A percentile compares a stretch with the other conserved stretches of the same genome.
phyloP scores from a whole-genome alignment of 2,888 invertebrate species.

The Augiades crinisus region DNA sequence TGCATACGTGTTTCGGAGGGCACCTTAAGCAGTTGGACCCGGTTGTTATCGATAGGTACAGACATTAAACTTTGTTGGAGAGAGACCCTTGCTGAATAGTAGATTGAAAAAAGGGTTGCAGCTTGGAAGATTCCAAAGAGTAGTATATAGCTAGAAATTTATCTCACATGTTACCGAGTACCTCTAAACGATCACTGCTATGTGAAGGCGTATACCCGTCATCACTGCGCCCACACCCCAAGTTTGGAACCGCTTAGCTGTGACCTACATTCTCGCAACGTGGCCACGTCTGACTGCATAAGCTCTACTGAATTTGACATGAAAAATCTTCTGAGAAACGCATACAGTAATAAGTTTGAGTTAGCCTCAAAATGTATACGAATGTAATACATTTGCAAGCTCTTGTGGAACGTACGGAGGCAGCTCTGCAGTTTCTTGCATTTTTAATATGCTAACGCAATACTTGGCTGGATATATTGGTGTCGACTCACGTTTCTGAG shows the following conservation, averaged over 20 bases:
- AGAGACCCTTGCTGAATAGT: no score
- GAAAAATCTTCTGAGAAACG: constrained; percentile 24
- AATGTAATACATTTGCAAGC: not conserved
- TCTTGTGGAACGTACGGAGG: not conserved
- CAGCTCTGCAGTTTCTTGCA: not conserved
- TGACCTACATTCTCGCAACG: constrained; percentile 22
- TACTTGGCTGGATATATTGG: constrained; percentile 1
- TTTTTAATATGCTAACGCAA: constrained; percentile 15
- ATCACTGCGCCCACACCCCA: not conserved
- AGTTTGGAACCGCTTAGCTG: constrained; percentile 15
- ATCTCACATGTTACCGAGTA: no score
- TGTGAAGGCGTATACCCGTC: no score
- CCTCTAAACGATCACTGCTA: no score
- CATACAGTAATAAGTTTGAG: constrained; percentile 23
- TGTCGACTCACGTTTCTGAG: not conserved
- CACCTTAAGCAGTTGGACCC: no score
- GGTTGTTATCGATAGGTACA: no score
- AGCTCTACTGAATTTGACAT: constrained; percentile 22
- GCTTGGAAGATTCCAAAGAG: no score
- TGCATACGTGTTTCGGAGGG: no score
- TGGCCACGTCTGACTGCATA: constrained; percentile 21
- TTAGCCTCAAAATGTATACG: constrained; percentile 6
- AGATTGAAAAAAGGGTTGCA: no score
- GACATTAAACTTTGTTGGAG: no score
- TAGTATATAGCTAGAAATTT: no score